Evolutionary conservation across 1,140 invertebrate species (phyloP).

Genomic region (Nautilus pompilius): DNA sequence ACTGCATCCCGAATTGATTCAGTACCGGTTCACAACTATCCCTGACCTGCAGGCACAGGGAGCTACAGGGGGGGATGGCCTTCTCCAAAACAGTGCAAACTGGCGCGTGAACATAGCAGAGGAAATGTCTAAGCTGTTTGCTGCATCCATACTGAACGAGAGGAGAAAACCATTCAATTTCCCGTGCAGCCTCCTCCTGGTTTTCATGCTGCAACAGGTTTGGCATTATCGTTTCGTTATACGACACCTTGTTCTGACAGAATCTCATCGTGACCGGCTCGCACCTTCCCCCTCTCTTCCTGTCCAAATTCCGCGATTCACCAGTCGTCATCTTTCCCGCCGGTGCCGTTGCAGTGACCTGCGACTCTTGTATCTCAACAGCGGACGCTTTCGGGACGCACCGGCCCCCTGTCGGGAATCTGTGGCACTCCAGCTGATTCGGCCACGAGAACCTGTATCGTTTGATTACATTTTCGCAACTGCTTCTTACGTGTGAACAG

Average conservation of each 20-base stretch:
- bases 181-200: conserved; percentile 91
- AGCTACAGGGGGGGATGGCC: conserved; percentile 87
- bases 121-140: conserved; percentile 87
- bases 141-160: conserved; percentile 96
- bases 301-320: too few species aligned
- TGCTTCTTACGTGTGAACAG: conserved; percentile 76
- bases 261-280: conserved; percentile 89
- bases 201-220: conserved; percentile 89
- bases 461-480: conserved; percentile 81
- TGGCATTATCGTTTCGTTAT: conserved; percentile 95
- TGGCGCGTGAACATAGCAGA: conserved; percentile 94
- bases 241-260: conserved; percentile 87
- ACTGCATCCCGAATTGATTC: conserved; percentile 87
- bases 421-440: conserved; percentile 78
- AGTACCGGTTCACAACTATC: conserved; percentile 83
- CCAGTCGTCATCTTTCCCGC: too few species aligned
- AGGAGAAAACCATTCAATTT: conserved; percentile 90
- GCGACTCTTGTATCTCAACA: too few species aligned
- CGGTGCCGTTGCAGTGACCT: too few species aligned
- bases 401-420: too few species aligned
- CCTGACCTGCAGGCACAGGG: conserved; percentile 54
- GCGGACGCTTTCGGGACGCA: too few species aligned
- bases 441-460: conserved; percentile 93
- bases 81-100: conserved; percentile 81
- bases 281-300: too few species aligned